Evolutionary conservation across 2,797 vertebrate species (phyloP), one percentile per base, ranked within the genome.

Genomic region (Catostomus latipinnis): DNA sequence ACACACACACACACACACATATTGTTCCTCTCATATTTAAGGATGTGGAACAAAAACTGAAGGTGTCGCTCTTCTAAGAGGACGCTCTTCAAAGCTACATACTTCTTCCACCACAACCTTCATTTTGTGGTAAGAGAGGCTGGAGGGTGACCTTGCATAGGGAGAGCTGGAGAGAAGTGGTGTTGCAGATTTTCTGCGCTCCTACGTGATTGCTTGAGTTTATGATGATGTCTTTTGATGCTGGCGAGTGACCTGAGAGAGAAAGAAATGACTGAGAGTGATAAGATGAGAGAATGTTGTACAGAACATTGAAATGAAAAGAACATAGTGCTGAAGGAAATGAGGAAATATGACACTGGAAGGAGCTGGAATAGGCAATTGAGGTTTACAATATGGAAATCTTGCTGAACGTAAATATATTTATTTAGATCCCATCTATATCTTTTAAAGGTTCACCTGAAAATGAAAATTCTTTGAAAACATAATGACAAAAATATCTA

Each of bases 11-110:
- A 18, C 16, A 18, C 34, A 34, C 50, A 49, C 58, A 34, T 70
- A 80, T 70, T 71, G 76, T 73, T 89, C 75, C 88, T 84, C 91
- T 95, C 90, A 88, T 94, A 95, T 93, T 93, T 95, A 92, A 34
- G 94, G 91, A 91, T 90, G 89, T 92, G 94, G 93, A 96, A 94
- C 94, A 93, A 94, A 84, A 92, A 93, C 89, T 93, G 90, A 78
- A 82, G 91, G 87, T 86, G 88, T 87, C 88, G 90, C 89, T 87
- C 88, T 82, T 92, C 92, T 93, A 87, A 83, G 75, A 53, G 80
- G 86, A 88, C 87, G 81, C 81, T 87, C 86, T 89, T 88, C 87
- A 86, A 88, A 88, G 85, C 77, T 45, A 6, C 71, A 86, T 76
- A 76, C 89, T 87, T 83, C 73, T 34, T 34, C 34, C 13, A 82